Evolutionary conservation across 1,140 invertebrate genomes (phyloP), one percentile per base, ranked within the genome.

Genomic region (Cardiocondyla obscurior): DNA sequence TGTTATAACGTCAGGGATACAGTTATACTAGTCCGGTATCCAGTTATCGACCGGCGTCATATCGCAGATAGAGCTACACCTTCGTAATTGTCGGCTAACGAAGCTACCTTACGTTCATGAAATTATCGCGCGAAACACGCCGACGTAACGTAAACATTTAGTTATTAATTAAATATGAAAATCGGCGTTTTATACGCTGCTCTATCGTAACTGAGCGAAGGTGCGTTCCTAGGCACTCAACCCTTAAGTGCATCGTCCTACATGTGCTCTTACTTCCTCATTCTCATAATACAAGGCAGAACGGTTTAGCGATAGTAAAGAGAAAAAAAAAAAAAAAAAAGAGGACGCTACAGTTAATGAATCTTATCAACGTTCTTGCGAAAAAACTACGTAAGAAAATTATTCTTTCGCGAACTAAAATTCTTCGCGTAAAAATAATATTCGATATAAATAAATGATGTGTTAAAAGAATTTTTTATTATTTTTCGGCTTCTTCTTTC

Each of bases 141-240:
- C 42, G 36, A 12, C 55, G 7, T 30, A 16, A 19, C 7, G 30
- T 51, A 44, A 39, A 53, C 22, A 5, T 51, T n/a, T 19, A 30
- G 33, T 79, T 69, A 39, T 55, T 42, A 79, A 77, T 77, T 79
- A 67, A 69, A 55, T 49, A n/a, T 25, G 22, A 65, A 62, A 79
- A 30, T 76, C 30, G 25, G 58, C 62, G 46, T 67, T 79, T 79
- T 79, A 39, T 25, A 65, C 16, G 30, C 7, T 33, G 22, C 42
- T 74, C 53, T 10, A 33, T 10, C 3, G 8, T 67, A 55, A 79
- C 33, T 39, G 33, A 12, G 46, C 28, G 22, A 77, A 65, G 28
- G 44, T 19, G 44, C 44, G 30, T 77, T 36, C 33, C 58, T 16
- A 64, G 16, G 60, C 46, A 51, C 60, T 53, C 19, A 64, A 8